Percentiles rank a stretch among this genome's conserved stretches.
phyloP scores from a whole-genome alignment of 2,888 invertebrate genomes.

The Conomelus anceps region DNA sequence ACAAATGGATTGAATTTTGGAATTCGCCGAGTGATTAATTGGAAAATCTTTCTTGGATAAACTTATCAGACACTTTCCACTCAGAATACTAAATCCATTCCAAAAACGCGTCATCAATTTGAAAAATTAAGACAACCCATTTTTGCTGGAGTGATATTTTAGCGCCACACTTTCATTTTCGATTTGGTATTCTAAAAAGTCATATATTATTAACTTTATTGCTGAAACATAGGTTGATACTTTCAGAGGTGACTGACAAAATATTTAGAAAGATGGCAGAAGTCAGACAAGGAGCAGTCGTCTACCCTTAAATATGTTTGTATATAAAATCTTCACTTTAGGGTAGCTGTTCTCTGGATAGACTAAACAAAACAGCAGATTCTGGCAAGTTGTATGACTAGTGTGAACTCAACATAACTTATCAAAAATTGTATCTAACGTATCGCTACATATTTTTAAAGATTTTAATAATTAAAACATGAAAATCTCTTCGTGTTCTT shows the following conservation, averaged over 20 bases:
- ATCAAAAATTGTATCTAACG: too few species aligned
- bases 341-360: background rate
- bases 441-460: too few species aligned
- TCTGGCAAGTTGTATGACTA: background rate
- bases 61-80: background rate
- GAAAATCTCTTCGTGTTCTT: too few species aligned
- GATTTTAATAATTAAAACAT: too few species aligned
- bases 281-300: background rate
- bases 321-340: background rate
- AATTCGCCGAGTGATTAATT: background rate
- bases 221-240: background rate
- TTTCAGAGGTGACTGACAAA: background rate
- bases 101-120: background rate
- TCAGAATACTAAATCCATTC: background rate
- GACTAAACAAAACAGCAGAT: background rate
- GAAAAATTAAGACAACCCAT: background rate
- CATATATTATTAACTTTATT: background rate
- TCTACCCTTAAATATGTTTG: background rate
- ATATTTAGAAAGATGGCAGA: background rate
- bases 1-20: background rate
- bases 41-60: background rate
- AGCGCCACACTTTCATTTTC: background rate
- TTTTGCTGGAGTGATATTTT: background rate
- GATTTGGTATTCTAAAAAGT: background rate
- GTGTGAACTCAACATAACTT: too few species aligned